Conservation (phyloP, 2,797 vertebrate species). For the Loriculus beryllinus region DNA sequence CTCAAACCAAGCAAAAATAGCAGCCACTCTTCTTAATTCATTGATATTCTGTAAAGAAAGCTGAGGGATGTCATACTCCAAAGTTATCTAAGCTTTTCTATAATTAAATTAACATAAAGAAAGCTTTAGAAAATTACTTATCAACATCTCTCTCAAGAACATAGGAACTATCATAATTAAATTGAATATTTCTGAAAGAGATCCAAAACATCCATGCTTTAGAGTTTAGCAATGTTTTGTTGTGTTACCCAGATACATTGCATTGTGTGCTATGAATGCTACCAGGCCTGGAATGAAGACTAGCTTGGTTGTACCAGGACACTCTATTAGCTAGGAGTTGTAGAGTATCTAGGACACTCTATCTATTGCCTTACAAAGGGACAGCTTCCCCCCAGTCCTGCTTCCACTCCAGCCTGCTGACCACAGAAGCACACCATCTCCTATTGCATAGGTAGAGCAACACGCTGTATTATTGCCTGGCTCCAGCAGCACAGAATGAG, state of each 20-base stretch:
- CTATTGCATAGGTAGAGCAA: neutral
- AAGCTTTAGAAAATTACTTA: neutral
- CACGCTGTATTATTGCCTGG: neutral
- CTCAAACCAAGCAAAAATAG: neutral
- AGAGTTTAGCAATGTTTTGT: neutral
- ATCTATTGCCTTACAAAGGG: neutral
- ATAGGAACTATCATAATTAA: neutral
- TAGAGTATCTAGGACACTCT: neutral
- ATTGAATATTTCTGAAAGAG: neutral
- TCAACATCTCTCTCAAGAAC: neutral
- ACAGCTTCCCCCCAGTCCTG: neutral
- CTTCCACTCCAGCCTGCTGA: neutral
- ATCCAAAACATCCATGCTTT: neutral
- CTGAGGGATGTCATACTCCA: neutral
- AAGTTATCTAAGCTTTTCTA: neutral
- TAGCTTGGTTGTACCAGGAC: too few relatives aligned
- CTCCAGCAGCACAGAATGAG: neutral
- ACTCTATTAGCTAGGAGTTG: neutral
- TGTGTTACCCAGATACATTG: neutral
- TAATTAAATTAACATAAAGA: neutral
- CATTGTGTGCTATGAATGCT: neutral
- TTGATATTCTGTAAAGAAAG: neutral
- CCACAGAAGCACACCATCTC: fast-evolving
- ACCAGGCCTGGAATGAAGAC: neutral
- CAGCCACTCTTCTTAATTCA: neutral